Evolutionary conservation across 2,113 vertebrate genomes (phyloP).

Genomic region (Anguilla rostrata): DNA sequence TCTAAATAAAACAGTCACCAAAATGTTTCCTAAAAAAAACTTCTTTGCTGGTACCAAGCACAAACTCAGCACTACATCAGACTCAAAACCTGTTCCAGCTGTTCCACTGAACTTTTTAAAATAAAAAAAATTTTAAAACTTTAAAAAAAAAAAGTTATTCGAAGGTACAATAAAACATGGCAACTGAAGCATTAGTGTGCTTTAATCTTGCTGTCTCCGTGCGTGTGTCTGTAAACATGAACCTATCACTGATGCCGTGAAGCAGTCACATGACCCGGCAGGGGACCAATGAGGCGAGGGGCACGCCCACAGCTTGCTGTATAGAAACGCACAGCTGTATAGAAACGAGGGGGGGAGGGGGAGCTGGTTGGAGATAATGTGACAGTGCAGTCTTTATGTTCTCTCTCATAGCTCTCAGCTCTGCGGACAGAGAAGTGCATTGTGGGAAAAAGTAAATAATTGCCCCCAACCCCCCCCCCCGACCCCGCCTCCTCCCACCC

Average conservation of each 20-base stretch:
- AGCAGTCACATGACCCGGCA: not conserved
- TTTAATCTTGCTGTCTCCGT: not conserved
- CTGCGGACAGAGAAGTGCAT: not conserved
- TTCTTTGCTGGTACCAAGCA: not conserved
- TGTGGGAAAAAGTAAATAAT: not conserved
- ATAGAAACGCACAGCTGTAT: not conserved
- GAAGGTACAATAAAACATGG: not conserved
- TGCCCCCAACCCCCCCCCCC: too few species aligned
- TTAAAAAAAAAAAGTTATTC: too few species aligned
- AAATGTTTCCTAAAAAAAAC: too few species aligned
- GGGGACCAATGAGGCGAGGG: not conserved
- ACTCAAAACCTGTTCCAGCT: not conserved
- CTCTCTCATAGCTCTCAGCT: not conserved
- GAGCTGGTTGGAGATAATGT: not conserved
- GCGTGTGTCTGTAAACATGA: not conserved
- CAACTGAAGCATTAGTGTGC: too few species aligned
- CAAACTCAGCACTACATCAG: not conserved
- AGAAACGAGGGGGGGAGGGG: too few species aligned
- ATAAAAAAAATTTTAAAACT: too few species aligned
- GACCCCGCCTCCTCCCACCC: too few species aligned
- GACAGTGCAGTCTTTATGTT: not conserved
- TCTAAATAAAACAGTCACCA: too few species aligned
- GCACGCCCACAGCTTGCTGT: not conserved
- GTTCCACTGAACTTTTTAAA: too few species aligned
- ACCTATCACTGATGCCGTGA: not conserved